These are phyloP conservation scores for Trachelus iudaicus DNA, from an alignment of 2,888 invertebrate genomes.

Conservation along the genomic window DNA sequence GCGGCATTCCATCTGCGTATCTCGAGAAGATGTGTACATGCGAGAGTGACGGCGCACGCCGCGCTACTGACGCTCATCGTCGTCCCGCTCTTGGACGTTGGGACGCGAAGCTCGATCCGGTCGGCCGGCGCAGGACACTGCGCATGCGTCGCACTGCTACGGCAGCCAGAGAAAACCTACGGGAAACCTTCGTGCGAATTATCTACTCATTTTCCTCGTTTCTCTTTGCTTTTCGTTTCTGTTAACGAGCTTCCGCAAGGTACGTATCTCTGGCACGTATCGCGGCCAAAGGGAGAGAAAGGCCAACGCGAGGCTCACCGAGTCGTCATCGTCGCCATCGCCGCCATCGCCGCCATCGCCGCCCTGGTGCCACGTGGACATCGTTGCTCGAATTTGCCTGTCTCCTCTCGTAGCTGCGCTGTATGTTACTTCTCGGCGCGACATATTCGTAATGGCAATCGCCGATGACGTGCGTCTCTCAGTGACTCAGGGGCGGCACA, in stretches of 20 bases:
- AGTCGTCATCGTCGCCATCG: too few relatives aligned
- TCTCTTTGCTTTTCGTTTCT: too few relatives aligned
- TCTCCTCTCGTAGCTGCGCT: too few relatives aligned
- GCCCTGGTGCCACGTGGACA: neutral
- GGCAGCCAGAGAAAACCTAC: neutral
- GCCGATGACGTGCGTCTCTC: neutral
- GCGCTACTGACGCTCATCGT: slow-evolving; percentile 62
- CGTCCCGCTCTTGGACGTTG: slow-evolving; percentile 36
- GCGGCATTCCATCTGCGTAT: slow-evolving; percentile 28
- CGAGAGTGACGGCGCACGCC: slow-evolving; percentile 64
- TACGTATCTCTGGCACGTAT: too few relatives aligned
- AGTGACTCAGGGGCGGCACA: neutral
- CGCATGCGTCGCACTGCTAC: slow-evolving; percentile 4
- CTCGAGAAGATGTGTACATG: slow-evolving; percentile 45
- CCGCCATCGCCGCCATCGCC: neutral
- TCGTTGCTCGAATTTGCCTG: too few relatives aligned
- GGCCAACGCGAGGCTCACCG: too few relatives aligned
- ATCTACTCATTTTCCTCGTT: too few relatives aligned
- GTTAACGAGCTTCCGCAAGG: too few relatives aligned
- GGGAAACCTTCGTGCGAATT: too few relatives aligned
- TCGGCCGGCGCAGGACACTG: slow-evolving; percentile 14
- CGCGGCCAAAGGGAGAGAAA: too few relatives aligned
- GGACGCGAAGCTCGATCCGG: slow-evolving; percentile 9
- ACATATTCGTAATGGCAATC: too few relatives aligned
- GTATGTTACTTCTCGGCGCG: too few relatives aligned